phyloP scores from a whole-genome alignment of 2,888 invertebrate genomes.

The Eueremaeus valkanovi region DNA sequence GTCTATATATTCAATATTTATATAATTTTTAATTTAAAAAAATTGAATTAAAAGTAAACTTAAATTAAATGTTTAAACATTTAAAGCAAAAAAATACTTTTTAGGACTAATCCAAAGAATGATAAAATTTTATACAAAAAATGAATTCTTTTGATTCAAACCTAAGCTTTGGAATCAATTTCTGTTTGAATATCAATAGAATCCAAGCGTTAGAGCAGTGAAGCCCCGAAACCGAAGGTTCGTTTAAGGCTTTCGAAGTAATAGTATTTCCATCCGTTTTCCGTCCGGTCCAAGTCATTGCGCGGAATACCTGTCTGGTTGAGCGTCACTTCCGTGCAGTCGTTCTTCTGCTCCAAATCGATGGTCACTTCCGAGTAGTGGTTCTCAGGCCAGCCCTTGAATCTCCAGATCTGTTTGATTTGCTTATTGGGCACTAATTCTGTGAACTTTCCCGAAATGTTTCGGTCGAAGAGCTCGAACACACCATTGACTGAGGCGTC shows the following conservation, averaged over 20 bases:
- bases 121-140: conserved; percentile 8
- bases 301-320: conserved; percentile 80
- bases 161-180: too few species aligned
- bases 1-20: too few species aligned
- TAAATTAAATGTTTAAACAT: background rate
- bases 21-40: too few species aligned
- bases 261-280: conserved; percentile 77
- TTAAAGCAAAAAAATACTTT: background rate
- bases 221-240: conserved; percentile 77
- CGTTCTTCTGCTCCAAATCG: conserved; percentile 69
- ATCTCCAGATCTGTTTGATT: conserved; percentile 86
- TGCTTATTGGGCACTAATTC: conserved; percentile 75
- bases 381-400: conserved; percentile 87
- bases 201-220: conserved; percentile 50
- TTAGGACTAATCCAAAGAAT: too few species aligned
- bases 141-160: background rate
- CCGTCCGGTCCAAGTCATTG: conserved; percentile 70
- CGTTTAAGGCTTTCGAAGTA: conserved; percentile 93
- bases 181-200: background rate
- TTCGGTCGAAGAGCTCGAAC: conserved; percentile 87
- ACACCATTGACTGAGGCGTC: conserved; percentile 77
- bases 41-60: background rate
- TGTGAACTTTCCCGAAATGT: conserved; percentile 80
- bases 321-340: conserved; percentile 76
- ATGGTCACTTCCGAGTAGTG: conserved; percentile 86